Conservation (phyloP, 2,113 vertebrate genomes). For the Pangasianodon gigas region DNA sequence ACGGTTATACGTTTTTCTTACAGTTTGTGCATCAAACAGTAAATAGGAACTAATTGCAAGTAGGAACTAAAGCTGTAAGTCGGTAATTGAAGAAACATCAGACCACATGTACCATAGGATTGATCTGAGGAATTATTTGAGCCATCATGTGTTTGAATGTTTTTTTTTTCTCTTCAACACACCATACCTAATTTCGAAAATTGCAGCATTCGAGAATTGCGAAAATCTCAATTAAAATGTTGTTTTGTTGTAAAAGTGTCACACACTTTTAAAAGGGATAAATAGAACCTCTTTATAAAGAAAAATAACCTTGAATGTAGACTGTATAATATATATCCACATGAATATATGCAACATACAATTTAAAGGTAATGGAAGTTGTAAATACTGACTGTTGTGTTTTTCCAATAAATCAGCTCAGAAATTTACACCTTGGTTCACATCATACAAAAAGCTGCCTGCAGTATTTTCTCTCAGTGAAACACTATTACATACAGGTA, state of each 20-base stretch:
- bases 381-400: neutral
- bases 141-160: neutral
- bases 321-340: neutral
- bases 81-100: neutral
- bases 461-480: neutral
- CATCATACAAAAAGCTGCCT: neutral
- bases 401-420: neutral
- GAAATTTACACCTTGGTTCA: neutral
- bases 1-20: neutral
- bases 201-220: neutral
- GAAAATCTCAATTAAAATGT: neutral
- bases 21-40: neutral
- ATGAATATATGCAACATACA: neutral
- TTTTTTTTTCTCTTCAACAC: neutral
- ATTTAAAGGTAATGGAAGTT: neutral
- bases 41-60: neutral
- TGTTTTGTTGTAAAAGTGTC: no score
- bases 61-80: neutral
- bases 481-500: neutral
- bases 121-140: neutral
- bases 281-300: neutral
- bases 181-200: neutral
- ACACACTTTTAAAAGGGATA: neutral
- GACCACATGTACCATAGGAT: neutral
- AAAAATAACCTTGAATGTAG: neutral